phyloP scores from a whole-genome alignment of 64 coral and sea anemone genomes.

The Montipora cactus region DNA sequence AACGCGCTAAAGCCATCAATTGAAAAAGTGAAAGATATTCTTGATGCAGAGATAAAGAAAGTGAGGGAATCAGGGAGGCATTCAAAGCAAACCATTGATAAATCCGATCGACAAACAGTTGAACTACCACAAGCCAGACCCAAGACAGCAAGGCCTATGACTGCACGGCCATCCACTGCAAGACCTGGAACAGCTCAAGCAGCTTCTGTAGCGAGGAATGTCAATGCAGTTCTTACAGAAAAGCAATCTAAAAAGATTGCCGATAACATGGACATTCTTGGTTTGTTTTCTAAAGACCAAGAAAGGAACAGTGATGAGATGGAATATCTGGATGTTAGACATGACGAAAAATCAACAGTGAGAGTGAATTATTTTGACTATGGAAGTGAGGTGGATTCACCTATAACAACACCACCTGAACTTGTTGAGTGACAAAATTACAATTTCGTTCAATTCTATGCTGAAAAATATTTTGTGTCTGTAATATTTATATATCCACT shows the following conservation, averaged over 20 bases:
- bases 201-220: not conserved
- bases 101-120: not conserved
- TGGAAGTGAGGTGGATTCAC: conserved; percentile 76
- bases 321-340: not conserved
- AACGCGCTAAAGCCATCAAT: conserved; percentile 75
- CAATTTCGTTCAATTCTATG: too few relatives aligned
- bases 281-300: conserved; percentile 21
- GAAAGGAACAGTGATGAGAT: not conserved
- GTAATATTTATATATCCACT: too few relatives aligned
- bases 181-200: conserved; percentile 32
- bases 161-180: conserved; percentile 24
- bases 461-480: too few relatives aligned
- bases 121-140: not conserved
- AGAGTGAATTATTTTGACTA: conserved; percentile 94
- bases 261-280: conserved; percentile 66
- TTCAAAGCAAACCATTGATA: not conserved
- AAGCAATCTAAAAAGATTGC: conserved; percentile 64
- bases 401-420: not conserved
- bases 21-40: conserved; percentile 75
- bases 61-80: not conserved
- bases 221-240: conserved; percentile 5
- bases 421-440: conserved; percentile 3
- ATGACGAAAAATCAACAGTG: conserved; percentile 65
- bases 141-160: conserved; percentile 1
- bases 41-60: conserved; percentile 79